Evolutionary conservation across 2,113 vertebrate species (phyloP).

Genomic region (Picathartes gymnocephalus): DNA sequence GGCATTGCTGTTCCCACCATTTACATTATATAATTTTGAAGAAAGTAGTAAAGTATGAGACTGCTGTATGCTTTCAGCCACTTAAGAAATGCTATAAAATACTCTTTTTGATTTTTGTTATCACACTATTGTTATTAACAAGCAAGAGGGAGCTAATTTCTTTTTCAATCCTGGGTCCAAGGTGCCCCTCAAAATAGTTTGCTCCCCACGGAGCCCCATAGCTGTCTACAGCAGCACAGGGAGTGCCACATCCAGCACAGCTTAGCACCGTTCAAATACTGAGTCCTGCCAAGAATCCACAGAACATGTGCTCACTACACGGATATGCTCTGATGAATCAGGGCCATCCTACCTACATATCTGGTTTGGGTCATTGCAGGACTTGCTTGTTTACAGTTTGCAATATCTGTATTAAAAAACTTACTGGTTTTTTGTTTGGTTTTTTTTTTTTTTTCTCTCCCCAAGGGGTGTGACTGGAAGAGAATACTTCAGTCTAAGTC

Average conservation of each 20-base stretch:
- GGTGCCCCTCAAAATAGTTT: neutral
- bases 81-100: neutral
- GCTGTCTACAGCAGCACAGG: neutral
- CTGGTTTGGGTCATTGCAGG: neutral
- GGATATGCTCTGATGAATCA: neutral
- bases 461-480: neutral
- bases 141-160: neutral
- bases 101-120: neutral
- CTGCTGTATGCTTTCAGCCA: neutral
- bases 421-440: rapidly evolving
- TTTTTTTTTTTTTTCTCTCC: too few relatives aligned
- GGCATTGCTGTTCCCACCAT: neutral
- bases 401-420: neutral
- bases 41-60: neutral
- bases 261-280: neutral
- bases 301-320: neutral
- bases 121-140: neutral
- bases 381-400: neutral
- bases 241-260: neutral
- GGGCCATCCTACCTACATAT: neutral
- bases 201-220: neutral
- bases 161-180: neutral
- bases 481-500: neutral
- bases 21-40: neutral
- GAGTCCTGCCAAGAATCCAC: neutral